These are phyloP conservation scores for Aleiodes alternator DNA, from an alignment of 2,888 invertebrate genomes.

Conservation along the genomic window DNA sequence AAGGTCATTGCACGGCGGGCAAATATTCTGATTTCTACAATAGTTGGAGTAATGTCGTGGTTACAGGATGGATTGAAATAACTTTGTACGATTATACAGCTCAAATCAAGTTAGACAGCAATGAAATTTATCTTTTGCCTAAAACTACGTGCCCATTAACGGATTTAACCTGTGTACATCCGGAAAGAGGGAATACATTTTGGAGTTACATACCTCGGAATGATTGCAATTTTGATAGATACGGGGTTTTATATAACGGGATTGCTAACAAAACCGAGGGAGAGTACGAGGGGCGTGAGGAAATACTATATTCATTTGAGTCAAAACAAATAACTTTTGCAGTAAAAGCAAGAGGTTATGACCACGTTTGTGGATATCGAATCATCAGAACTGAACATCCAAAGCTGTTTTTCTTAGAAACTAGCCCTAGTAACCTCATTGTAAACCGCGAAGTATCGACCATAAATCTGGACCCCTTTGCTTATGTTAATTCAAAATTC, in stretches of 20 bases:
- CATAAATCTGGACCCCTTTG: conserved; percentile 43
- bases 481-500: conserved; percentile 54
- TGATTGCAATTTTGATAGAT: conserved; percentile 37
- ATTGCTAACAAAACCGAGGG: conserved; percentile 32
- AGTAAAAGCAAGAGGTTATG: not conserved
- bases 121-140: no score
- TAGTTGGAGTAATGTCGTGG: not conserved
- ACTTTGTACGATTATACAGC: not conserved
- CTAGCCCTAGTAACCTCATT: not conserved
- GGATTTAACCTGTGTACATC: conserved; percentile 24
- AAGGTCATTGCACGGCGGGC: no score
- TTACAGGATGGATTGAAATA: not conserved
- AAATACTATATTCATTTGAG: conserved; percentile 35
- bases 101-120: not conserved
- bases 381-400: conserved; percentile 29
- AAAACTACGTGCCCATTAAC: not conserved
- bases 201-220: conserved; percentile 34
- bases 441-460: no score
- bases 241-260: conserved; percentile 45
- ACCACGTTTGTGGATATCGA: conserved; percentile 45
- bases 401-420: conserved; percentile 47
- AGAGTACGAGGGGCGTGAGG: not conserved
- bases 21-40: no score
- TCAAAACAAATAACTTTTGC: conserved; percentile 48
- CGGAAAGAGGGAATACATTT: not conserved